Base-by-base conservation (phyloP, 2,113 vertebrate species). In the Globicephala melas region DNA sequence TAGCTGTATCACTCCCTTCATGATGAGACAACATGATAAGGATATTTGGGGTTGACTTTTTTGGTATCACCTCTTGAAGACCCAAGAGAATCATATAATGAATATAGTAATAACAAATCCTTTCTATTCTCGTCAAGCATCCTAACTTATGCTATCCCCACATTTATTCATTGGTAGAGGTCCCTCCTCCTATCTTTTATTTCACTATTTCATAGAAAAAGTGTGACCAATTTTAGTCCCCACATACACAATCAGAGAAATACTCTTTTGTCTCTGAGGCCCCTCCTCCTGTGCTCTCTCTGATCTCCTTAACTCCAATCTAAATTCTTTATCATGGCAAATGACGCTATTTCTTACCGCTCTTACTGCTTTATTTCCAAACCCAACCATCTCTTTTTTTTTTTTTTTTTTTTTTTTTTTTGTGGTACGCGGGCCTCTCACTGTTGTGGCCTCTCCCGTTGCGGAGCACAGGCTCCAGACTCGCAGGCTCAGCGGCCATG, bases 141-240 rank as follows among this genome's bases (percentile, higher is more conserved):
- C 25, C 10, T 53, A 73, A n/a, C 13, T 71, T 53, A 94, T 20
- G 18, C 38, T 86, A 55, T 36, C 1, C 9, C 31, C 33, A 31
- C 25, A 55, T 71, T 77, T 95, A 58, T 53, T 60, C 60, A 12
- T 73, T 77, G 10, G 13, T 65, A 53, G 63, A 82, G 26, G 65
- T 38, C 4, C 3, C 7, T 83, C 36, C 2, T 41, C 21, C 26
- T 77, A 1, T 26, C 50, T 77, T 4, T 5, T 17, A 1, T 68
- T 76, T 58, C 62, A 80, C n/a, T 67, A 31, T 26, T 95, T 85
- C 67, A n/a, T 50, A 97, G 31, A 82, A 44, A 95, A 88, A 62
- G 12, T n/a, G 0, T 36, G 63, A 36, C n/a, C 47, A 68, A 18
- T 58, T 33, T 55, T 60, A 28, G 55, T 70, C 18, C 50, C 50